A percentile compares a stretch with the other conserved stretches of the same genome.
phyloP scores from a whole-genome alignment of 2,113 vertebrate species.

The Phyllostomus hastatus region DNA sequence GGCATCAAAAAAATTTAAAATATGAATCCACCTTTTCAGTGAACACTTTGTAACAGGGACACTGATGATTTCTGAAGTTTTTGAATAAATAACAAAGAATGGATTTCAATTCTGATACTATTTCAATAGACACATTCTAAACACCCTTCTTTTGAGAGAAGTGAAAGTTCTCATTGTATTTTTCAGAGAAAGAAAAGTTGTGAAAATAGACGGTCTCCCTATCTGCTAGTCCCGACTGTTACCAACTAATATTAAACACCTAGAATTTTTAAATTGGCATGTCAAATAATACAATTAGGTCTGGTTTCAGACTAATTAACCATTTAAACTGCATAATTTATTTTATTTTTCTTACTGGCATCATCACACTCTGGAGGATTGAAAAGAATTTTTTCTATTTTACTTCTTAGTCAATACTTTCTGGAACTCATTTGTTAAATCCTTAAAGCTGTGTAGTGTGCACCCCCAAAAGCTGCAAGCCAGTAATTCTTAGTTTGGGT shows the following conservation, averaged over 20 bases:
- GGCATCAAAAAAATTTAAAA: not conserved
- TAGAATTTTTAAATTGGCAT: not conserved
- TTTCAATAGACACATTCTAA: not conserved
- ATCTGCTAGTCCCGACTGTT: not conserved
- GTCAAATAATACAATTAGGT: not conserved
- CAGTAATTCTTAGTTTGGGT: slow-evolving; percentile 2
- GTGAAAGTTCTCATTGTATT: not conserved
- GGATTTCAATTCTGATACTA: not conserved
- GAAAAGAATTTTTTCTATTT: slow-evolving; percentile 33
- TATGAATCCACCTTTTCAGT: not conserved
- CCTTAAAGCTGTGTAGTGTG: not conserved
- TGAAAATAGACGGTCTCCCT: not conserved
- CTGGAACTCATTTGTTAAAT: not conserved
- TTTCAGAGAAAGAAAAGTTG: not conserved
- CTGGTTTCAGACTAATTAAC: not conserved
- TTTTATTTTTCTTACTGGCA: not conserved
- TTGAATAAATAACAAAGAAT: not conserved
- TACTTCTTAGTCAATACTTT: not conserved
- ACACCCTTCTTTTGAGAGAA: not conserved
- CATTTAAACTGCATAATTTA: not conserved
- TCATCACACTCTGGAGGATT: not conserved
- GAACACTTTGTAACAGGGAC: not conserved
- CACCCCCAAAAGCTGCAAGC: not conserved
- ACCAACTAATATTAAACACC: not conserved
- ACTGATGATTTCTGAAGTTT: not conserved